Evolutionary conservation across 2,113 vertebrate species (phyloP), one percentile per base, ranked within the genome.

Genomic region (Periophthalmus modestus): DNA sequence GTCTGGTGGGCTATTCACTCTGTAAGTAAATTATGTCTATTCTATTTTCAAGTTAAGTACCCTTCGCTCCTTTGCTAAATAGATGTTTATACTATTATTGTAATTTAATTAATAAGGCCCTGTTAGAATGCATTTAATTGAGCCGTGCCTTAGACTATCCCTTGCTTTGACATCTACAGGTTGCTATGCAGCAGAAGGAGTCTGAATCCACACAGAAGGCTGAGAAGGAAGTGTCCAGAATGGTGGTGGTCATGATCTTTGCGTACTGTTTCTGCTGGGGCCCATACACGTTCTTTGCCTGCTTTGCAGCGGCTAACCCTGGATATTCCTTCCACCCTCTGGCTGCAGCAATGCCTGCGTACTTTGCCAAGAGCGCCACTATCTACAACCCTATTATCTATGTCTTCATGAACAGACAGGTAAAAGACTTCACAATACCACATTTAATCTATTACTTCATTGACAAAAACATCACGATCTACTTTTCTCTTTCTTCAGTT

Each of bases 391-490:
- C 95, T 12, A 4, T 97, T 59, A 97, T 96, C 81, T 96, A 97
- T 46, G 95, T 96, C 81, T 96, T 97, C 87, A 96, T 96, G 95
- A 97, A 97, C 92, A 85, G 94, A 76, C 96, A 97, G 95, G 95
- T 96, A 50, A 2, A 47, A 36, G 57, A 10, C 66, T 55, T 65
- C 63, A 46, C 2, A n/a, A 2, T 47, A 7, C 72, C 7, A 16
- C 39, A 66, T 58, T 14, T 57, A 59, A 72, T 63, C 23, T 74
- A 43, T 34, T 63, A 36, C 33, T 59, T 59, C 21, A 36, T 36
- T 18, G 28, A 21, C 11, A 65, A 12, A 11, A 21, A 73, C 68
- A n/a, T 57, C 61, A 14, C 3, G 0, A 13, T 79, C 33, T 83
- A 24, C 16, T 39, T 0, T 82, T 87, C 16, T 83, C 14, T 71